phyloP scores from a whole-genome alignment of 2,888 invertebrate species.

The Mystacides longicornis region DNA sequence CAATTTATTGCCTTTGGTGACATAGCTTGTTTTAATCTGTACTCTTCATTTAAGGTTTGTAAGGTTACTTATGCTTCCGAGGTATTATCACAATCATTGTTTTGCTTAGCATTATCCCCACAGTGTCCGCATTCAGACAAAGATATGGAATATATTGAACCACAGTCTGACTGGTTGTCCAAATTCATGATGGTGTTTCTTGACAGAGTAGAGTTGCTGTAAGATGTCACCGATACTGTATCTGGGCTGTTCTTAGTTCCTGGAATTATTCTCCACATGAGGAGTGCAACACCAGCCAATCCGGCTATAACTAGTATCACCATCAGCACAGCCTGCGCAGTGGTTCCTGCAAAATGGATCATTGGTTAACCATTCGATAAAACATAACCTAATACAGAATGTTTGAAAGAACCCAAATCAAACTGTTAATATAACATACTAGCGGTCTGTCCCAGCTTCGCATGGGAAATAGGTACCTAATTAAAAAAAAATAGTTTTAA shows the following conservation, averaged over 20 bases:
- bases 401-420: no score
- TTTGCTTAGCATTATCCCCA: conserved; percentile 33
- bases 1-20: no score
- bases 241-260: conserved; percentile 47
- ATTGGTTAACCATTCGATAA: no score
- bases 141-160: conserved; percentile 45
- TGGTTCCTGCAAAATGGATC: conserved; percentile 39
- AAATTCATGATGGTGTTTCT: conserved; percentile 33
- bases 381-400: no score
- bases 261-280: conserved; percentile 51
- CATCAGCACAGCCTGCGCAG: conserved; percentile 45
- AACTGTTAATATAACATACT: no score
- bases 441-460: no score
- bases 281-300: conserved; percentile 48
- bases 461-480: no score
- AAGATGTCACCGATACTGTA: conserved; percentile 41
- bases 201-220: conserved; percentile 30
- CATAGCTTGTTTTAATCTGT: no score
- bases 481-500: no score
- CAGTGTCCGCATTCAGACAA: conserved; percentile 44
- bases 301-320: conserved; percentile 53
- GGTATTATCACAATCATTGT: conserved; percentile 40
- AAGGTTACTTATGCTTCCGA: conserved; percentile 40
- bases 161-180: conserved; percentile 35
- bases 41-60: no score